Evolutionary conservation across 2,797 vertebrate genomes (phyloP), one percentile per base, ranked within the genome.

Genomic region (Okamejei kenojei): DNA sequence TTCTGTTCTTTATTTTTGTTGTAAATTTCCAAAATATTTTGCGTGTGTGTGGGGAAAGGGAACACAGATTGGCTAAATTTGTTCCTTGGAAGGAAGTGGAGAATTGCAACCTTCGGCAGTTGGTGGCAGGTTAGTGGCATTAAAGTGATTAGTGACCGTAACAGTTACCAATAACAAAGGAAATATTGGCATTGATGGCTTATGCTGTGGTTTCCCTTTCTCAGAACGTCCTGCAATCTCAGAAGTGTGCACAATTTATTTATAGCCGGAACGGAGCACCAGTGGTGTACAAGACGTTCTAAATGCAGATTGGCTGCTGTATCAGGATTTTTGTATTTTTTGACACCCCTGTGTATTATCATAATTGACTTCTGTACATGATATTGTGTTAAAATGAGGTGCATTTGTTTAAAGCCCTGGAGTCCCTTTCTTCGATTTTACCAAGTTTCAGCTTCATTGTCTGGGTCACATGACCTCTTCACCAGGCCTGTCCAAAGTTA

Each of bases 401-500:
- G 38, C 90, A 92, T 76, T 92, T 92, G 71, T 92, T 76, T 92
- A 92, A 92, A 92, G 71, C 73, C 90, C 90, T 76, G 17, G 65
- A 92, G 90, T 58, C 71, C 35, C 71, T 76, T 74, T 92, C 90
- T 92, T 74, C 38, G 68, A 92, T 92, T 92, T 92, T 92, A 92
- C 90, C 35, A 92, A 92, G 90, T 92, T 92, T 92, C 71, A 92
- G 90, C 90, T 45, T 73, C 71, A 58, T 76, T 92, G 90, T 92
- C 90, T 76, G 71, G 90, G 71, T 76, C 90, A 92, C 90, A n/a
- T 76, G 71, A 76, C 90, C 90, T 92, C 95, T 96, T 95, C 94
- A 94, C 94, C 94, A 74, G 95, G 94, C 95, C 94, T 95, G 94
- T 73, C 94, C 93, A 93, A 86, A 94, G 93, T 94, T 94, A 93